Percentiles rank a stretch among this genome's conserved stretches.
These are phyloP conservation scores for Pristionchus fissidentatus DNA, from an alignment of 2,888 invertebrate genomes.

Conservation along the genomic window DNA sequence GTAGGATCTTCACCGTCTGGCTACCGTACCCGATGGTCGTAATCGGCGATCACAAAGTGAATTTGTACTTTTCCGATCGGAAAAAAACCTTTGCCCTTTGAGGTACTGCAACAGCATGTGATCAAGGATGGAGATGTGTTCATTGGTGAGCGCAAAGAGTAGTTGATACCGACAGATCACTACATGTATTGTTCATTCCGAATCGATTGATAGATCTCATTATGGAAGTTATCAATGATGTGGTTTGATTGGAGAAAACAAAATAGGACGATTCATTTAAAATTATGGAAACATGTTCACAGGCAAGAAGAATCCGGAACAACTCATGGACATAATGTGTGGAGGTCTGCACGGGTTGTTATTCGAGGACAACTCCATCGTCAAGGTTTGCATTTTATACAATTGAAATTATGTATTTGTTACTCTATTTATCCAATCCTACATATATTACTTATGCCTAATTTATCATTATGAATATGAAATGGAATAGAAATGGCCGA, in stretches of 20 bases:
- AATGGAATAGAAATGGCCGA: neutral
- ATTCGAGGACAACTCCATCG: neutral
- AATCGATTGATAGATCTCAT: too few species aligned
- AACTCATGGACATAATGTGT: conserved; percentile 7
- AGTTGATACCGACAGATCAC: too few species aligned
- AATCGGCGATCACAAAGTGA: conserved; percentile 29
- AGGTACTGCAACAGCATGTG: conserved; percentile 21
- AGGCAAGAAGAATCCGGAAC: conserved; percentile 10
- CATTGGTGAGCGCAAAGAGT: neutral
- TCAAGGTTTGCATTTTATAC: neutral
- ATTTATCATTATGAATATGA: too few species aligned
- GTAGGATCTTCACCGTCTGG: conserved; percentile 12
- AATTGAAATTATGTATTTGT: too few species aligned
- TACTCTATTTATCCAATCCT: too few species aligned
- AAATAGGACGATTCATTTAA: neutral
- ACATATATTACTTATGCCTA: too few species aligned
- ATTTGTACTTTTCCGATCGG: neutral
- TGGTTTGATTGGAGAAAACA: neutral
- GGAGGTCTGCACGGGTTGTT: neutral
- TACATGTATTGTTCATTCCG: too few species aligned
- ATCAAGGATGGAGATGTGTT: neutral
- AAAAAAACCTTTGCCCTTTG: neutral
- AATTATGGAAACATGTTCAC: neutral
- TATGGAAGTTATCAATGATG: neutral
- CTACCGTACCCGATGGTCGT: conserved; percentile 4